Base-by-base conservation (phyloP, 1,140 invertebrate genomes). In the Anoplolepis gracilipes region DNA sequence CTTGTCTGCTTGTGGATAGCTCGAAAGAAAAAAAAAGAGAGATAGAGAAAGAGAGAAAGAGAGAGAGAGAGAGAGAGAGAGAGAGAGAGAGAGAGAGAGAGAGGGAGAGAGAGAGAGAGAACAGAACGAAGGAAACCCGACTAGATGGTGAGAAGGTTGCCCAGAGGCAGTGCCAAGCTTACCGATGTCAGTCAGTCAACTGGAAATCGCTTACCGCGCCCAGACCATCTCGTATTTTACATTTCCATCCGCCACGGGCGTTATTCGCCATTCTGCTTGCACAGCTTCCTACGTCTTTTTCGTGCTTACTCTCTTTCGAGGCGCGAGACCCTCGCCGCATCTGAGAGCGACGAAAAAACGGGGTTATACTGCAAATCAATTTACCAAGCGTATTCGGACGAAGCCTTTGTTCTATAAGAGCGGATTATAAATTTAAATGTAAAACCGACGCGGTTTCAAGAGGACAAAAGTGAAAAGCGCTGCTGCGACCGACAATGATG, bases 391-490 rank as follows among this genome's bases (percentile, higher is more conserved):
- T 86, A 85, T 88, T 92, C 81, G 72, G 86, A 84, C 79, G 87
- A 72, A 59, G 72, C 61, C 53, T 10, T 42, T 53, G 53, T 46
- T 61, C 25, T 25, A 19, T 55, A 62, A 77, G 85, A 76, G 46
- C 67, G 33, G 88, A 92, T 92, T 93, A 90, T 92, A 92, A 93
- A 93, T 93, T 93, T 92, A 92, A 93, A 93, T 92, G 91, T 88
- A 90, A 93, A 92, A 90, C 46, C 64, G 67, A 79, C 30, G 72
- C 61, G 53, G 53, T 11, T 16, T 25, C 33, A 11, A 33, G 46
- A 42, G 46, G 67, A 36, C 53, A 78, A 78, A 69, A 75, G 55
- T 36, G 46, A 59, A n/a, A 77, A 70, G 33, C 39, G 53, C 39
- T 59, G 67, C 19, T 59, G 39, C 53, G 53, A 81, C 25, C 49